Base-by-base conservation (phyloP, 2,888 invertebrate genomes). In the Apomyelois bistriatella region DNA sequence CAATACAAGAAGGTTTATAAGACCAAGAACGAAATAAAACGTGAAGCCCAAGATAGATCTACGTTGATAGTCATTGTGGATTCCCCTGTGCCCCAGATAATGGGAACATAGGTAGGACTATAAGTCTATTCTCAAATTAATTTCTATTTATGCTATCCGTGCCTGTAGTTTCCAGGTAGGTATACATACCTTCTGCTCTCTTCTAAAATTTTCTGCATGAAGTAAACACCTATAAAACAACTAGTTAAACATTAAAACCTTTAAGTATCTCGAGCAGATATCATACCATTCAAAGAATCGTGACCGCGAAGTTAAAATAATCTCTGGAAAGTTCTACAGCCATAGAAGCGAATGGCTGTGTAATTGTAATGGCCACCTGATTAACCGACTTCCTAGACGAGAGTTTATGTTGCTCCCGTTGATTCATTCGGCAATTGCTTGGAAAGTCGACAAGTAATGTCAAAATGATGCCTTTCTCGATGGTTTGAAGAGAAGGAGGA, bases 301-400 rank as follows among this genome's bases (percentile, higher is more conserved):
- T 46, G 46, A 46, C 46, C 13, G 46, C 46, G 16, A 32, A 32
- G 32, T 46, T 35, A 46, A 15, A 46, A 15, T 32, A 7, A 32
- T 35, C 32, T 12, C 12, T 43, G 32, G 46, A 46, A 13, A 32
- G 9, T 16, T 13, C 17, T 8, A 8, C 40, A 8, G 53, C 53
- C 37, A 42, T 48, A 52, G 49, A n/a, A 40, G 35, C 41, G 49
- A 8, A 37, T 12, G 52, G 30, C 13, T 37, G 4, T 32, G 46
- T 46, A 46, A 46, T 46, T 46, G 46, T 46, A 46, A 46, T 46
- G 53, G 49, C 57, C n/a, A 50, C 51, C 46, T 46, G 46, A 46
- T 46, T 46, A 46, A 46, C 43, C 43, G 43, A 32, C 43, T 46
- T 46, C 43, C 43, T 46, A 32, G 43, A 46, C 30, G 43, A 13